Evolutionary conservation across 92 coral and sea anemone species (phyloP), one percentile per base, ranked within the genome.

Genomic region (Epizoanthus fatuus): DNA sequence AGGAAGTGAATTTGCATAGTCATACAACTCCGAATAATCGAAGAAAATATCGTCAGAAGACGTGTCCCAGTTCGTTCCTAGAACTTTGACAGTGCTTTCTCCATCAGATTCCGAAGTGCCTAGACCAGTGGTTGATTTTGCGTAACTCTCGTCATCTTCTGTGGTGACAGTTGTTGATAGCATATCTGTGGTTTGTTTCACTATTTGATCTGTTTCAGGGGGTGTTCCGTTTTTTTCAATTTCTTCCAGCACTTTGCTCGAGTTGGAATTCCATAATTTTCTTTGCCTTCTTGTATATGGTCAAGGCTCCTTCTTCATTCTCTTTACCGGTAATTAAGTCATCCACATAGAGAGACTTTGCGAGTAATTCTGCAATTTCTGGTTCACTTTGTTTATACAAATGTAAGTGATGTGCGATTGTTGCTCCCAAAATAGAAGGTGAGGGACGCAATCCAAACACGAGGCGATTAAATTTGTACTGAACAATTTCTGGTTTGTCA

Each of bases 371-470:
- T 15, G 86, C 78, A 71, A 82, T 74, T 55, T 92, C 87, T 13
- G 90, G 84, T 12, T 88, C 77, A 17, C 76, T 66, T 66, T 88
- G 73, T 65, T 88, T 84, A 73, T 84, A 88, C 81, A 75, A 52
- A 35, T 73, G 7, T 35, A 88, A 52, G 20, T 88, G 92, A 62
- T 80, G 87, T 2, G 64, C 73, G 19, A 91, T 88, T 51, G 89
- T 91, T 55, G 87, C 90, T 76, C 92, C 90, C n/a, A 91, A 90
- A 25, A 84, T 91, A 38, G 90, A 80, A 49, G 92, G 95, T 40
- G 92, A 91, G 5, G 92, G 86, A 10, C 92, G 52, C 76, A 79
- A 63, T 1, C 94, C 87, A 72, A 88, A 91, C 4, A 91, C 92
- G 7, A 84, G 82, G 38, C 87, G 68, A 64, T 91, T 69, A 84